Conservation (phyloP, 2,888 invertebrate genomes). For the Antitype chi region DNA sequence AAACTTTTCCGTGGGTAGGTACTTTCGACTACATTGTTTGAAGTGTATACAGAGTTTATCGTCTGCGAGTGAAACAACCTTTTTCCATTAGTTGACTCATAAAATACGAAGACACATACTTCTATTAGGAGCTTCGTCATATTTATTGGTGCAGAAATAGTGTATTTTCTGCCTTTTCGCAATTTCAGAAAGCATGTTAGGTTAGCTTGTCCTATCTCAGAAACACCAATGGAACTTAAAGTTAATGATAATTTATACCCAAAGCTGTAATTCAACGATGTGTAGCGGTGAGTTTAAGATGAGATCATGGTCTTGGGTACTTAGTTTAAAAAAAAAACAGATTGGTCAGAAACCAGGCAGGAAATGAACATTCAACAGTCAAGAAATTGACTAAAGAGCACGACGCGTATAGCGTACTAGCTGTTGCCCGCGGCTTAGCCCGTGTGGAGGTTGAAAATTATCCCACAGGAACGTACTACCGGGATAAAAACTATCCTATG, state of each 20-base stretch:
- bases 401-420: neutral
- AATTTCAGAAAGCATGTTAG: neutral
- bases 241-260: neutral
- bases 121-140: neutral
- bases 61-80: slow-evolving; percentile 11
- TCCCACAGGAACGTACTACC: too few species aligned
- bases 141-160: slow-evolving; percentile 1
- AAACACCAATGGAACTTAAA: neutral
- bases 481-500: too few species aligned
- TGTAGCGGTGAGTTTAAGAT: neutral
- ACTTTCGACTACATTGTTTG: slow-evolving; percentile 31
- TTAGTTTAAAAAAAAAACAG: neutral
- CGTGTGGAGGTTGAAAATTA: too few species aligned
- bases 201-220: neutral
- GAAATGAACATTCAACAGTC: neutral
- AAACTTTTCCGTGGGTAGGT: slow-evolving; percentile 1
- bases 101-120: slow-evolving; percentile 23
- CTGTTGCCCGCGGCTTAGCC: too few species aligned
- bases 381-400: neutral
- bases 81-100: slow-evolving; percentile 18
- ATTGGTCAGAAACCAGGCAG: neutral
- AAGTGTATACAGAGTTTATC: slow-evolving; percentile 33
- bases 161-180: neutral
- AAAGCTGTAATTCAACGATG: neutral
- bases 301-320: neutral